A percentile compares a stretch with the other conserved stretches of the same genome.
These are phyloP conservation scores for Gopherus flavomarginatus DNA, from an alignment of 2,113 vertebrate species.

Conservation along the genomic window DNA sequence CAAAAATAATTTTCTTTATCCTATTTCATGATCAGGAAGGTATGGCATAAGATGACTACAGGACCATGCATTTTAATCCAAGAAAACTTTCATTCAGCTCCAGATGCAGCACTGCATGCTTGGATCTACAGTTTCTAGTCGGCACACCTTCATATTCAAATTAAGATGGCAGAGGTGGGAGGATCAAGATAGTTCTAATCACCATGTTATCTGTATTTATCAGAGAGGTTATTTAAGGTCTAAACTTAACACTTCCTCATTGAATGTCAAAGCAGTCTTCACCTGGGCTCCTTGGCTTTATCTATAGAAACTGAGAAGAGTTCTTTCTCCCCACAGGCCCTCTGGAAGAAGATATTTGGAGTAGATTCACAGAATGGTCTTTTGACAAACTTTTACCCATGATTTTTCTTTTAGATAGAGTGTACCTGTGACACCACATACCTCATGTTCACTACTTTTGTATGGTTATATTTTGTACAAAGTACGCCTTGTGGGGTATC, in stretches of 20 bases:
- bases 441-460: not conserved
- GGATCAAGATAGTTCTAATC: not conserved
- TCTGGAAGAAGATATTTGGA: not conserved
- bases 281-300: rapidly evolving
- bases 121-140: not conserved
- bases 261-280: not conserved
- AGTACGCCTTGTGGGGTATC: not conserved
- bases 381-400: not conserved
- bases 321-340: not conserved
- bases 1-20: not conserved
- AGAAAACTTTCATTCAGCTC: not conserved
- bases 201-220: not conserved
- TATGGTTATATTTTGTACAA: not conserved
- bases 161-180: not conserved
- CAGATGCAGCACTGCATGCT: not conserved
- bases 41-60: not conserved
- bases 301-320: not conserved
- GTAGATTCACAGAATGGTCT: not conserved
- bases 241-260: rapidly evolving
- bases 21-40: not conserved
- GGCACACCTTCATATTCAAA: not conserved
- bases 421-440: not conserved
- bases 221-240: not conserved
- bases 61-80: not conserved
- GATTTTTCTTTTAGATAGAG: not conserved